phyloP scores from a whole-genome alignment of 1,140 invertebrate species.

The Samia ricini region DNA sequence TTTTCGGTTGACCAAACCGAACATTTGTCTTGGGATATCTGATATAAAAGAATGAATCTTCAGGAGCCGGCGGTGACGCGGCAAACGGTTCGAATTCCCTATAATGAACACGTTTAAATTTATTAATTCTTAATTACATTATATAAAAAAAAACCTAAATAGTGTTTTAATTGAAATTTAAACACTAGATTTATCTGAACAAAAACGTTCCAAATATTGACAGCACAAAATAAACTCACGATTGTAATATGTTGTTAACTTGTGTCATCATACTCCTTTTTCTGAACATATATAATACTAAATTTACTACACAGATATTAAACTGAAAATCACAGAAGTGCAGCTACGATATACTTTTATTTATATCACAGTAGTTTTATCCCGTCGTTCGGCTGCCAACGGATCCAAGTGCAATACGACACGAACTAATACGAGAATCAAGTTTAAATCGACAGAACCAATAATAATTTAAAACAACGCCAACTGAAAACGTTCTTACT shows the following conservation, averaged over 20 bases:
- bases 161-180: too few species aligned
- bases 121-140: constrained; percentile 1
- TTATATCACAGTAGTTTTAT: constrained; percentile 16
- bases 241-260: constrained; percentile 39
- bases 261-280: constrained; percentile 55
- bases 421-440: too few species aligned
- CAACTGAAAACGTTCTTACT: constrained; percentile 38
- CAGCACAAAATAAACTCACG: constrained; percentile 42
- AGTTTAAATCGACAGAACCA: constrained; percentile 18
- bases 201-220: not conserved
- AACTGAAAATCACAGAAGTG: constrained; percentile 11
- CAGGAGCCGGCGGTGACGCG: constrained; percentile 83
- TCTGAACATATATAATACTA: constrained; percentile 42
- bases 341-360: constrained; percentile 18
- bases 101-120: constrained; percentile 40
- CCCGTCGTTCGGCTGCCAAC: not conserved
- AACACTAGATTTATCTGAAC: not conserved
- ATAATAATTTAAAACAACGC: constrained; percentile 10
- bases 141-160: too few species aligned
- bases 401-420: not conserved
- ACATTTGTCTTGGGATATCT: constrained; percentile 77
- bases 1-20: constrained; percentile 53
- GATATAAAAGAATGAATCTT: constrained; percentile 85
- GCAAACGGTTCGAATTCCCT: constrained; percentile 84
- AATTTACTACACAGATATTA: constrained; percentile 5